These are phyloP conservation scores for Aphelenchoides fujianensis DNA, from an alignment of 1,140 invertebrate species.

Conservation along the genomic window DNA sequence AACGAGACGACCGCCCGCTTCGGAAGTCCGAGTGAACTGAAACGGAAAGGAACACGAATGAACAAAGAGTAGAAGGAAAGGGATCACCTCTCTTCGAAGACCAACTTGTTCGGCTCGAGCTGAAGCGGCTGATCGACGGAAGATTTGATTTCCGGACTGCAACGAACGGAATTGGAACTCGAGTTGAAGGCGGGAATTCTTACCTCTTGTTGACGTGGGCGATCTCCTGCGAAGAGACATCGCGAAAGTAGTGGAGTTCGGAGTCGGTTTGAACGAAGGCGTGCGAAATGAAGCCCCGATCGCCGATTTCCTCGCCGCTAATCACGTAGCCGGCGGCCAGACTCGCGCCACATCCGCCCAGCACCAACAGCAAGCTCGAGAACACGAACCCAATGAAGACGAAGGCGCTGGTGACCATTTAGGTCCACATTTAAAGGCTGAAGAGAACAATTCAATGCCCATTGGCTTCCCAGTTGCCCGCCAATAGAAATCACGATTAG, in stretches of 20 bases:
- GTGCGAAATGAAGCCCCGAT: constrained; percentile 39
- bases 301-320: not conserved
- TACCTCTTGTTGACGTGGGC: constrained; percentile 44
- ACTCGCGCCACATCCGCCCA: not conserved
- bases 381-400: not conserved
- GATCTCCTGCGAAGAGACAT: constrained; percentile 63
- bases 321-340: not conserved
- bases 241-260: constrained; percentile 71
- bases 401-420: not conserved
- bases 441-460: too few relatives aligned
- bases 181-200: too few relatives aligned
- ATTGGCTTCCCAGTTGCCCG: too few relatives aligned
- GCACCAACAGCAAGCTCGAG: not conserved
- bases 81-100: constrained; percentile 3
- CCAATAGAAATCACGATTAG: too few relatives aligned
- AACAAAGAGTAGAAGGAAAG: too few relatives aligned
- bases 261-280: constrained; percentile 72
- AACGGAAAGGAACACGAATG: too few relatives aligned
- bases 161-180: not conserved
- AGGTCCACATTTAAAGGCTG: not conserved
- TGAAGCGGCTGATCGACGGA: not conserved
- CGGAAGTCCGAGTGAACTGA: constrained; percentile 15
- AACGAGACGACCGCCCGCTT: not conserved
- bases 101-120: constrained; percentile 59
- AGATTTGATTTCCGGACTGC: not conserved